Percentiles rank a stretch among this genome's conserved stretches.
Evolutionary conservation across 2,113 vertebrate genomes (phyloP).

Genomic region (Hemicordylus capensis): DNA sequence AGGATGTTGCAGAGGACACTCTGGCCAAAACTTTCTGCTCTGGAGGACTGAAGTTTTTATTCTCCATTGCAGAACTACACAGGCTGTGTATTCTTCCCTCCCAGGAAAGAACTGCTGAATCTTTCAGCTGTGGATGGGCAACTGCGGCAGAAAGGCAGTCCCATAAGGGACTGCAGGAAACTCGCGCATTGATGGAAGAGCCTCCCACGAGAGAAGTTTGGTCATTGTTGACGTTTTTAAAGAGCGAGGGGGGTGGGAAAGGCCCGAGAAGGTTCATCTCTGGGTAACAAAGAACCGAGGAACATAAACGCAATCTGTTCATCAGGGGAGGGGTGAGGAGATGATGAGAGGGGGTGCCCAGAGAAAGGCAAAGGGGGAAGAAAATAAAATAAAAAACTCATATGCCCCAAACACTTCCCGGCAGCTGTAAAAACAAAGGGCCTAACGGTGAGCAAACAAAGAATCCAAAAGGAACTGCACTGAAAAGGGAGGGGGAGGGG

Average conservation of each 20-base stretch:
- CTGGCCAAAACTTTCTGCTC: too few relatives aligned
- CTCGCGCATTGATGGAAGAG: neutral
- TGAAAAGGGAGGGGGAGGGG: conserved; percentile 8
- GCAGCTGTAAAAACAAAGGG: conserved; percentile 72
- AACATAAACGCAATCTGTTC: neutral
- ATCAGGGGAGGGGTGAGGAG: neutral
- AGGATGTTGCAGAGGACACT: neutral
- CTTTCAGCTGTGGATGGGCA: neutral
- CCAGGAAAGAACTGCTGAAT: neutral
- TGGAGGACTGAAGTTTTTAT: neutral
- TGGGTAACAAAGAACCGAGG: too few relatives aligned
- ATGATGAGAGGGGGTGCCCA: conserved; percentile 34
- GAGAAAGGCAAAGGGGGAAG: conserved; percentile 64
- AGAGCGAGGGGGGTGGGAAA: neutral
- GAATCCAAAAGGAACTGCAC: conserved; percentile 47
- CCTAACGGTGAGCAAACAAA: conserved; percentile 48
- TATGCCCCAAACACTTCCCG: conserved; percentile 63
- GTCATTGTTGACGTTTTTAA: neutral
- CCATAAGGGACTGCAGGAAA: neutral
- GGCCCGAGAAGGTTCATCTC: neutral
- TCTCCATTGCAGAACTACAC: neutral
- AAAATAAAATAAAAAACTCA: conserved; percentile 58
- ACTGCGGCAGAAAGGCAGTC: neutral
- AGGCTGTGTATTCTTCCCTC: neutral
- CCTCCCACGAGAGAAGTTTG: neutral